These are phyloP conservation scores for Apotomis betuletana DNA, from an alignment of 2,888 invertebrate species.

Conservation along the genomic window DNA sequence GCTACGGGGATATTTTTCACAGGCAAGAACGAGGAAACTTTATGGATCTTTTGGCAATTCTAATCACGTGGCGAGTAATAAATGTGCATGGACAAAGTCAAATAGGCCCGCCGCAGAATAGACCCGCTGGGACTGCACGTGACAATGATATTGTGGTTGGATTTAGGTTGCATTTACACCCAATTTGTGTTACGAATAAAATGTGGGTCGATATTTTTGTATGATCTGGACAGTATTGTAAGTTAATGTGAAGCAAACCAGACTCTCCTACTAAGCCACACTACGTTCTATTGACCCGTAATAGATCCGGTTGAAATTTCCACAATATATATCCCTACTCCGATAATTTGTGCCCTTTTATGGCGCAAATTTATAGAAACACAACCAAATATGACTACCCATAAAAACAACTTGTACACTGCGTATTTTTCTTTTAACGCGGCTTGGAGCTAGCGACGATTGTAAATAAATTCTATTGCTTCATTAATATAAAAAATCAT, in stretches of 20 bases:
- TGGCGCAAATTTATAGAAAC: too few relatives aligned
- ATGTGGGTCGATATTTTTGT: neutral
- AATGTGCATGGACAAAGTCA: constrained; percentile 43
- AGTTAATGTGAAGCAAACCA: too few relatives aligned
- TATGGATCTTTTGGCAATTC: constrained; percentile 48
- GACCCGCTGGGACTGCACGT: constrained; percentile 37
- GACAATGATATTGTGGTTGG: constrained; percentile 34
- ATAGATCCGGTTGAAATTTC: too few relatives aligned
- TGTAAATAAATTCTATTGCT: neutral
- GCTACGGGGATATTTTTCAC: constrained; percentile 62
- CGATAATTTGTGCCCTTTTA: too few relatives aligned
- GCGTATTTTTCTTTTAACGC: neutral
- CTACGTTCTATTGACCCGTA: too few relatives aligned
- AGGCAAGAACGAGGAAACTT: constrained; percentile 50
- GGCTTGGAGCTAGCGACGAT: too few relatives aligned
- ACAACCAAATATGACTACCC: too few relatives aligned
- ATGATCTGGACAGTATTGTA: too few relatives aligned
- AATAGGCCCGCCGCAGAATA: constrained; percentile 40
- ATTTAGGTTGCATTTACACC: neutral
- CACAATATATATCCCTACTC: too few relatives aligned
- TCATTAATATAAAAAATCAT: neutral
- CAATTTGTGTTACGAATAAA: constrained; percentile 4
- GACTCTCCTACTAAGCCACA: too few relatives aligned
- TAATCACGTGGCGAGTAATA: constrained; percentile 45
- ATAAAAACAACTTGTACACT: too few relatives aligned